A percentile compares a stretch with the other conserved stretches of the same genome.
These are phyloP conservation scores for Rambutsinella grinnellia DNA, from an alignment of 2,888 invertebrate genomes.

Conservation along the genomic window DNA sequence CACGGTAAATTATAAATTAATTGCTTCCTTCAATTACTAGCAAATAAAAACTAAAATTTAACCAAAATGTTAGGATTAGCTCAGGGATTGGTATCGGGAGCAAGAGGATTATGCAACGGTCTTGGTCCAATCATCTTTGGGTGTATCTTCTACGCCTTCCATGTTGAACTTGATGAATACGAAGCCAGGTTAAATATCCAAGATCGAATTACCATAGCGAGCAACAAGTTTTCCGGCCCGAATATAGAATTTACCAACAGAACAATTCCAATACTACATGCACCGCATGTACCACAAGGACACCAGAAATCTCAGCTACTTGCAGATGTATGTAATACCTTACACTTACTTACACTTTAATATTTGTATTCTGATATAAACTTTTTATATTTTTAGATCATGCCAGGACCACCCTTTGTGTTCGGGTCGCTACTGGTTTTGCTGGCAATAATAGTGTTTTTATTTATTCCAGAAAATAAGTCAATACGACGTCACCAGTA, in stretches of 20 bases:
- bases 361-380: too few relatives aligned
- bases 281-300: conserved; percentile 2
- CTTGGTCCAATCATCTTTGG: conserved; percentile 99
- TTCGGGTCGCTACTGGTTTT: conserved; percentile 97
- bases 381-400: conserved; percentile 73
- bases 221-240: conserved; percentile 10
- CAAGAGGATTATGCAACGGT: conserved; percentile 97
- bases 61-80: conserved; percentile 76
- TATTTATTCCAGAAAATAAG: conserved; percentile 82
- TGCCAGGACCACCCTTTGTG: conserved; percentile 98
- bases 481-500: conserved; percentile 62
- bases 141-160: conserved; percentile 97
- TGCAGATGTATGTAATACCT: conserved; percentile 37
- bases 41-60: too few relatives aligned
- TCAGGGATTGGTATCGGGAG: conserved; percentile 99
- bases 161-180: conserved; percentile 94
- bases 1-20: conserved; percentile 77
- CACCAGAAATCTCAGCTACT: conserved; percentile 37
- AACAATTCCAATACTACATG: conserved; percentile 19
- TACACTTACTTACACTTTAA: too few relatives aligned
- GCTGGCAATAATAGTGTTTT: conserved; percentile 92
- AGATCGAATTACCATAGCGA: conserved; percentile 46
- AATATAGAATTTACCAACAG: conserved; percentile 31
- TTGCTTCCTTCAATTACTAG: too few relatives aligned
- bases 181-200: conserved; percentile 63